phyloP scores from a whole-genome alignment of 2,797 vertebrate genomes.

The Alcedo quadribrachys region DNA sequence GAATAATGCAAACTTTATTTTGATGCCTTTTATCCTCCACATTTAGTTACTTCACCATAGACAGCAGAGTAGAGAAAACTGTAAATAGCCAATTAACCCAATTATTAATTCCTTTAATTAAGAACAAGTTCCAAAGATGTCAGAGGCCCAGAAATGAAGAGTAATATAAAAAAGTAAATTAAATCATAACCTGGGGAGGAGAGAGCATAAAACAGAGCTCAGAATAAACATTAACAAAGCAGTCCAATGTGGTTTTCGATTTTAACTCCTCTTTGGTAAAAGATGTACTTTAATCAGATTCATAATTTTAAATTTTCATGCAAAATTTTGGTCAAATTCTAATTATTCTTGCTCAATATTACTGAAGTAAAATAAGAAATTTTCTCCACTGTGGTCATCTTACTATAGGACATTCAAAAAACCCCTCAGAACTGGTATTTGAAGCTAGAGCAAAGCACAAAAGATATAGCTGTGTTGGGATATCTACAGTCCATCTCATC shows the following conservation, averaged over 20 bases:
- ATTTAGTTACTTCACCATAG: slow-evolving; percentile 13
- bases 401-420: not conserved
- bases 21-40: slow-evolving; percentile 12
- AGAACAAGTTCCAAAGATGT: slow-evolving; percentile 20
- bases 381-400: not conserved
- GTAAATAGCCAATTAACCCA: slow-evolving; percentile 41
- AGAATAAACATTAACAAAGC: not conserved
- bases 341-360: not conserved
- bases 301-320: not conserved
- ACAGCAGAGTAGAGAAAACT: slow-evolving; percentile 4
- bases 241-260: not conserved
- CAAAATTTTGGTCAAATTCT: not conserved
- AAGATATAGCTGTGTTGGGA: not conserved
- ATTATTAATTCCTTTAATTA: slow-evolving; percentile 61
- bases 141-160: slow-evolving; percentile 7
- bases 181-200: not conserved
- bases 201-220: not conserved
- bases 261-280: not conserved
- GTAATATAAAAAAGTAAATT: slow-evolving; percentile 8
- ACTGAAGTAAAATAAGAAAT: not conserved
- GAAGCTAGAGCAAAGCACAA: not conserved
- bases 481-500: not conserved
- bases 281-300: not conserved
- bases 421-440: not conserved
- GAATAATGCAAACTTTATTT: not conserved